Evolutionary conservation across 1,140 invertebrate genomes (phyloP).

Genomic region (Rhopalosiphum maidis): DNA sequence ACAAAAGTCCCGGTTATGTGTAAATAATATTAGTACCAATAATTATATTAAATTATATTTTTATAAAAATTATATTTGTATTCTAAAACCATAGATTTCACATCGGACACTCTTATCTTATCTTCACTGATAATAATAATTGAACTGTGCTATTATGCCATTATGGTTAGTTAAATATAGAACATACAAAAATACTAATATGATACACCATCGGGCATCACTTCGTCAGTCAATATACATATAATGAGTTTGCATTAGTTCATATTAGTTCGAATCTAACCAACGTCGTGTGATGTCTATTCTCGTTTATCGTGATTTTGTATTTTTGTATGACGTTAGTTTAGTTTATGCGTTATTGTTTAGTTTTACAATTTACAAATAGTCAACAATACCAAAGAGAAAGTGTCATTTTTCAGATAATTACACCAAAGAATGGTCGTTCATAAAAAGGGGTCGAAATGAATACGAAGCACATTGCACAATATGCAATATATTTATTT

Average conservation of each 20-base stretch:
- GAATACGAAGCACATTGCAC: conserved; percentile 23
- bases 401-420: conserved; percentile 41
- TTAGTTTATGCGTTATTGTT: too few species aligned
- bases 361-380: conserved; percentile 28
- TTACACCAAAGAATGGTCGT: conserved; percentile 30
- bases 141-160: background rate
- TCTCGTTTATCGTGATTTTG: conserved; percentile 2
- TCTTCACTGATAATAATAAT: background rate
- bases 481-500: conserved; percentile 40
- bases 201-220: background rate
- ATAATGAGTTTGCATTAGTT: background rate
- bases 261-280: conserved; percentile 6
- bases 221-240: background rate
- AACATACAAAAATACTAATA: conserved; percentile 12
- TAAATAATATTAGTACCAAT: conserved; percentile 29
- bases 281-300: conserved; percentile 16
- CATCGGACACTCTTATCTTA: background rate
- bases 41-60: conserved; percentile 26
- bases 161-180: background rate
- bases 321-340: conserved; percentile 13
- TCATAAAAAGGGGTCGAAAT: conserved; percentile 40
- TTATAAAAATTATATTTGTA: conserved; percentile 22
- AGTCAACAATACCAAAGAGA: conserved; percentile 47
- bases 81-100: conserved; percentile 27
- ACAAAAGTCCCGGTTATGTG: background rate